Evolutionary conservation across 2,888 invertebrate genomes (phyloP), one percentile per base, ranked within the genome.

Genomic region (Cosmia trapezina): DNA sequence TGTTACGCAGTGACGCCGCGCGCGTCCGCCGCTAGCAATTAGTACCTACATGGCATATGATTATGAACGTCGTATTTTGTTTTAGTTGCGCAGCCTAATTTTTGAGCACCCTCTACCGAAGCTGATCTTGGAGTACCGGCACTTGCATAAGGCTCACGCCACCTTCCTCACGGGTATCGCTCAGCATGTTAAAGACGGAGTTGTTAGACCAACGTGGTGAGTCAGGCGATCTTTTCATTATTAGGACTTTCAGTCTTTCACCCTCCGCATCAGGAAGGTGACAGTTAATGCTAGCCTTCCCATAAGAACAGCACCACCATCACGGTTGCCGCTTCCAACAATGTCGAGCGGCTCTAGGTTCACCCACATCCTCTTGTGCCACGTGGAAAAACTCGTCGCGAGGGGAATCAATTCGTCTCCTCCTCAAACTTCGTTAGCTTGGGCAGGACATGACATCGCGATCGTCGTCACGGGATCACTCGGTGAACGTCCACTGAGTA

Each of bases 91-190:
- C n/a, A 89, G 91, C 19, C 87, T 96, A 12, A 85, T 89, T 51
- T 76, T 90, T 0, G 87, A 88, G 4, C 96, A 96, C 74, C 92
- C 94, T 2, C 91, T 96, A 11, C 96, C 96, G 4, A 87, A 87
- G 63, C 83, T 96, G 64, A 90, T 96, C n/a, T 83, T 96, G 81
- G 93, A 96, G 84, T 95, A 96, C 85, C 92, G 96, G 0, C 96
- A 91, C 70, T 78, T 96, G 73, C 94, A 96, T 87, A 96, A 96
- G 80, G 94, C 96, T 4, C 94, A 94, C 83, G 93, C 96, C 9
- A 96, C 96, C 2, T 96, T 95, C 85, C 85, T 96, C 0, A 86
- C 92, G 51, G 96, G 96, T 2, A 91, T 96, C 53, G 89, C 94
- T 4, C 92, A 93, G 28, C 95, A 95, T 62, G 93, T 94, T 0